Base-by-base conservation (phyloP, 2,113 vertebrate genomes). In the Osmerus mordax region DNA sequence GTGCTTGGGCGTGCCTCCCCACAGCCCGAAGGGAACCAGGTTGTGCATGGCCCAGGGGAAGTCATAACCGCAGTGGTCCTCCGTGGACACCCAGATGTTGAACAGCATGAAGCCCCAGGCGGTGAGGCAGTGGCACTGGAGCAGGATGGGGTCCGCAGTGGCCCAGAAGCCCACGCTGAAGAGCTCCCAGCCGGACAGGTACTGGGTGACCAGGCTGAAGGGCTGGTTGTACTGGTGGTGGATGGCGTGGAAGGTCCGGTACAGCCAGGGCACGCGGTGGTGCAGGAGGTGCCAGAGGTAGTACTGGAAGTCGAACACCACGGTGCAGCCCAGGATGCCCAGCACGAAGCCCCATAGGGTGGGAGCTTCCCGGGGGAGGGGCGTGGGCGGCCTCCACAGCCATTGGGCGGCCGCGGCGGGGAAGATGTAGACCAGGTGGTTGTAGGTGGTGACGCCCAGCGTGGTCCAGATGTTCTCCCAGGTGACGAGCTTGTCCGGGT, bases 221-320 rank as follows among this genome's bases (percentile, higher is more conserved):
- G 92, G 86, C 69, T 90, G 88, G 62, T 87, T 87, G 86, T 92
- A 93, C 70, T 93, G 90, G 75, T 94, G 93, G 84, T 94, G 93
- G 53, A 93, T 76, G 0, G 90, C 91, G 1, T 94, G 93, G 84
- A 94, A 93, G 18, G 91, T 94, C 61, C 89, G 85, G 87, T 93
- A 93, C 56, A 94, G 69, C 93, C 92, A 93, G 8, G 86, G 78
- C 1, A 93, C 77, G 3, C 89, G 87, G 77, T 94, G 93, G 83
- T 94, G 92, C 70, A 93, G 70, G 13, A 92, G 83, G 78, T 94
- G 92, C 93, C 92, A 94, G 58, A 93, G 72, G 82, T 93, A 94
- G 54, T 93, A 94, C 87, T 94, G 93, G 83, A 93, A 92, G 76
- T 94, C 93, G 41, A 94, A 94, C 28, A 94, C 82, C n/a, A 94